phyloP scores from a whole-genome alignment of 2,888 invertebrate genomes.

The Lobophora halterata region DNA sequence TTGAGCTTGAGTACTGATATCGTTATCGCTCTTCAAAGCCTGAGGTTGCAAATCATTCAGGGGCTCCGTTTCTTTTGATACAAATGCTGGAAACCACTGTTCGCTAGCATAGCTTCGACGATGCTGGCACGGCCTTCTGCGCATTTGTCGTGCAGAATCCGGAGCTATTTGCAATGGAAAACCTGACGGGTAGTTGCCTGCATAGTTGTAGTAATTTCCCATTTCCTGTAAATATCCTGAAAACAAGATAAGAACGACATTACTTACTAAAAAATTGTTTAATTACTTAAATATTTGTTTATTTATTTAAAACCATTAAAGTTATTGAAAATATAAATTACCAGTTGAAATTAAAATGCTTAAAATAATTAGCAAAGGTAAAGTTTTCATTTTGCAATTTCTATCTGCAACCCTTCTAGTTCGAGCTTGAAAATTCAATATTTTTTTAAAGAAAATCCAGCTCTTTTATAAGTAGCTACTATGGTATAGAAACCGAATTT shows the following conservation, averaged over 20 bases:
- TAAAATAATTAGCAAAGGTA: slow-evolving; percentile 14
- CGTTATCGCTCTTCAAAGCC: slow-evolving; percentile 21
- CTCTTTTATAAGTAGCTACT: slow-evolving; percentile 10
- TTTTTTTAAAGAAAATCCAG: slow-evolving; percentile 1
- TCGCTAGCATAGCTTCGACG: slow-evolving; percentile 17
- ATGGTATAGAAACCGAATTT: slow-evolving; percentile 38
- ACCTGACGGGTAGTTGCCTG: not conserved
- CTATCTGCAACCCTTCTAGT: slow-evolving; percentile 8
- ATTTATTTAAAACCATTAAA: not conserved
- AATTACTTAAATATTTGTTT: not conserved
- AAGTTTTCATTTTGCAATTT: slow-evolving; percentile 20
- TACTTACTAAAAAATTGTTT: not conserved
- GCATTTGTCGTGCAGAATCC: slow-evolving; percentile 6
- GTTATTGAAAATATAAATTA: slow-evolving; percentile 5
- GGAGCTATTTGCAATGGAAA: slow-evolving; percentile 9
- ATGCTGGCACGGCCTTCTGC: slow-evolving; percentile 33
- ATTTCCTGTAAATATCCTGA: slow-evolving; percentile 24
- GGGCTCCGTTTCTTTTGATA: slow-evolving; percentile 17
- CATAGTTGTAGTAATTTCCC: slow-evolving; percentile 1
- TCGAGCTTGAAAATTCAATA: slow-evolving; percentile 11
- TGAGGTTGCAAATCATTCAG: slow-evolving; percentile 22
- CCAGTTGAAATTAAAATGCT: slow-evolving; percentile 21
- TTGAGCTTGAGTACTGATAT: too few relatives aligned
- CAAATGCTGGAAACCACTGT: slow-evolving; percentile 21
- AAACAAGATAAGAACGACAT: slow-evolving; percentile 1